A percentile compares a stretch with the other conserved stretches of the same genome.
These are phyloP conservation scores for Carcina quercana DNA, from an alignment of 2,888 invertebrate genomes.

Conservation along the genomic window DNA sequence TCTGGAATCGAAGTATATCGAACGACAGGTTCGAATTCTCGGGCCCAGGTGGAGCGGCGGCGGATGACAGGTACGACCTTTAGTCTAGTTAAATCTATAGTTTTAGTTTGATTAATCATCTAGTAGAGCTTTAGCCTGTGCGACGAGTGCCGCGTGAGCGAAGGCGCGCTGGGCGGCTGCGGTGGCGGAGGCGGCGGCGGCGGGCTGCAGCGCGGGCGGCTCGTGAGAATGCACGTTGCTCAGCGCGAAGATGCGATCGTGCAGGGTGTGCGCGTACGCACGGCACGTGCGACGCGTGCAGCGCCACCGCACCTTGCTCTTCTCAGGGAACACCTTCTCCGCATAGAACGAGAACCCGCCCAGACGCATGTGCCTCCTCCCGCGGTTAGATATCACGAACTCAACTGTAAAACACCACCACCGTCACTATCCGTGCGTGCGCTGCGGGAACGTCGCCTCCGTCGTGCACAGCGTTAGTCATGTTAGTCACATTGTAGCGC, in stretches of 20 bases:
- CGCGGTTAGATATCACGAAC: slow-evolving; percentile 72
- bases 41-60: too few species aligned
- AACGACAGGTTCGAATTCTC: too few species aligned
- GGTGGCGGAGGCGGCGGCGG: slow-evolving; percentile 26
- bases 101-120: too few species aligned
- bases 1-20: too few species aligned
- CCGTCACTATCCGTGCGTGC: slow-evolving; percentile 28
- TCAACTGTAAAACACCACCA: slow-evolving; percentile 63
- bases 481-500: slow-evolving; percentile 9
- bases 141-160: slow-evolving; percentile 30
- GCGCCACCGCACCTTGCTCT: slow-evolving; percentile 69
- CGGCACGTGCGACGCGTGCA: slow-evolving; percentile 69
- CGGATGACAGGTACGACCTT: too few species aligned
- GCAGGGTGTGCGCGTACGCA: slow-evolving; percentile 67
- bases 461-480: slow-evolving; percentile 1
- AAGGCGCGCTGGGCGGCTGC: slow-evolving; percentile 28
- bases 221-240: slow-evolving; percentile 66
- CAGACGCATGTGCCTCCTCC: slow-evolving; percentile 66
- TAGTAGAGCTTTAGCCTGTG: slow-evolving; percentile 45
- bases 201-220: slow-evolving; percentile 38
- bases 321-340: slow-evolving; percentile 69
- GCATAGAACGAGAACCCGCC: slow-evolving; percentile 69
- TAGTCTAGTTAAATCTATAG: too few species aligned
- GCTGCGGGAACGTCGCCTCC: too few species aligned
- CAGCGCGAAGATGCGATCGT: slow-evolving; percentile 65